A percentile compares a stretch with the other conserved stretches of the same genome.
Conservation (phyloP, 2,797 vertebrate species). For the Onychomys arenicola region DNA sequence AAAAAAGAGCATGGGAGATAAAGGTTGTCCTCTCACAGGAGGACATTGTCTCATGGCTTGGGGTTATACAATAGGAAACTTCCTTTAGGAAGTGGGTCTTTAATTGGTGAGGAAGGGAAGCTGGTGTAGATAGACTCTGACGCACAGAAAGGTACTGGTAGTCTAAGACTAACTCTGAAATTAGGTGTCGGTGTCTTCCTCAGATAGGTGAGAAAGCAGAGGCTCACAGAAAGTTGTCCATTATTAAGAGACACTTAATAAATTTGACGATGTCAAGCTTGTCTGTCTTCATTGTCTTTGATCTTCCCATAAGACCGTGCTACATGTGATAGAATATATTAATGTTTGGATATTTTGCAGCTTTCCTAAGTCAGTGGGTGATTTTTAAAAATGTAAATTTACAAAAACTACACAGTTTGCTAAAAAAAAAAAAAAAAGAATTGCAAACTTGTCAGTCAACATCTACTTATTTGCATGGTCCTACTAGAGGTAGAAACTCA, state of each 20-base stretch:
- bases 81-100: slow-evolving; percentile 34
- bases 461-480: slow-evolving; percentile 6
- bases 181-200: slow-evolving; percentile 6
- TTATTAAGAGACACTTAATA: slow-evolving; percentile 33
- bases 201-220: slow-evolving; percentile 44
- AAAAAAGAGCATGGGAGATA: not conserved
- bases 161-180: slow-evolving; percentile 32
- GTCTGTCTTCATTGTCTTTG: not conserved
- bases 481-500: not conserved
- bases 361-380: not conserved
- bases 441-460: slow-evolving; percentile 18
- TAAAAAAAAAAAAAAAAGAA: slow-evolving; percentile 6
- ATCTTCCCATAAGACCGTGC: not conserved
- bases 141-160: slow-evolving; percentile 35
- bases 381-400: slow-evolving; percentile 14
- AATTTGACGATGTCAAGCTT: slow-evolving; percentile 21
- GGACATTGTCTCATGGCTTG: not conserved
- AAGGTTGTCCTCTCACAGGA: slow-evolving; percentile 27
- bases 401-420: slow-evolving; percentile 27
- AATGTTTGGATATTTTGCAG: slow-evolving; percentile 48
- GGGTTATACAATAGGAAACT: slow-evolving; percentile 3
- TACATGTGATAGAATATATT: slow-evolving; percentile 14
- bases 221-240: slow-evolving; percentile 20
- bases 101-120: not conserved
- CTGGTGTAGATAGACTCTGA: not conserved